Evolutionary conservation across 2,888 invertebrate genomes (phyloP), one percentile per base, ranked within the genome.

Genomic region (Halocaridina rubra): DNA sequence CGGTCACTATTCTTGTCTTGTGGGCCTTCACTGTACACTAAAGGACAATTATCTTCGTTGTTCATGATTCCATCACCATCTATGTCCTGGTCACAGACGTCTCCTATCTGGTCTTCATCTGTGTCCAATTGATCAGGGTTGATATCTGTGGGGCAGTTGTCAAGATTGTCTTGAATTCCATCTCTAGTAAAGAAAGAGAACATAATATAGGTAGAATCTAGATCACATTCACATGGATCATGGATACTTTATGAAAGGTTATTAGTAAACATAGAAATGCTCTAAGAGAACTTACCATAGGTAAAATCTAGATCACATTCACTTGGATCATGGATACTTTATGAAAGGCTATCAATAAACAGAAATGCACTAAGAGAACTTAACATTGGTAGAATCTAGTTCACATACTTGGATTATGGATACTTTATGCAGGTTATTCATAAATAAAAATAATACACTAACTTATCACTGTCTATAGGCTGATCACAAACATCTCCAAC

Each of bases 1-100:
- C 94, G 95, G 91, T 97, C 97, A 72, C 92, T 92, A 90, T 98
- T 96, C 0, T 94, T 94, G 90, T 98, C 98, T 80, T 94, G 92
- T 90, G 98, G 98, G 90, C 97, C 95, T 33, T 96, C 94, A 92
- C 98, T 98, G 0, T 96, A 93, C 32, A 95, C 92, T 89, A 94
- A 93, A 0, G 95, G 95, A 90, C 98, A 98, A 91, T 98, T 98
- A 91, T 98, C 98, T 27, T 94, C 91, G 22, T 94, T 94, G 89
- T 98, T 97, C 90, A 95, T 95, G 33, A 97, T 93, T 3, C 97
- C 96, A 91, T 97, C 95, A 85, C 93, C 93, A 90, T 97, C 97
- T 16, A 93, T 93, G 90, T 98, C 98, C 24, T 94, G 93, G 89
- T 98, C 98, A 90, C 98, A 98, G 1, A 94, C 95, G 91, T 98